phyloP scores from a whole-genome alignment of 1,140 invertebrate genomes.

The Macrobrachium rosenbergii region DNA sequence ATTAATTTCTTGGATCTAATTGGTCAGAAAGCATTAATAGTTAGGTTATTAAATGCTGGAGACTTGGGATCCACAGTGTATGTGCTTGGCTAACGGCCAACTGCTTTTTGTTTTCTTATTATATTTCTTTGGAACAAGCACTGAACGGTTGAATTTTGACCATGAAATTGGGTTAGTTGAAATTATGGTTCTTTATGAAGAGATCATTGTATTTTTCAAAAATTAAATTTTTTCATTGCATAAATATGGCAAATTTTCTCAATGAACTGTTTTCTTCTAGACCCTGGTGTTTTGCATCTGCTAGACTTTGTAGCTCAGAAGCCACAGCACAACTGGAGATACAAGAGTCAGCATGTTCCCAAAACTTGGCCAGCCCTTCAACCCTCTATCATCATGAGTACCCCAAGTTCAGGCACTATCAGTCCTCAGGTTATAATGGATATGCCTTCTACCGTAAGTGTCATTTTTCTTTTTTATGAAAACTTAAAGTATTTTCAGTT shows the following conservation, averaged over 20 bases:
- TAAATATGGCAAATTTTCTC: neutral
- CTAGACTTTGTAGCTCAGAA: constrained; percentile 59
- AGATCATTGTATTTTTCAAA: neutral
- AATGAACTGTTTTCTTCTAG: constrained; percentile 29
- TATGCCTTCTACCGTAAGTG: constrained; percentile 1
- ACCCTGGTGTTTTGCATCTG: constrained; percentile 59
- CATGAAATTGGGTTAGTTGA: no score
- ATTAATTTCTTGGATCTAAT: no score
- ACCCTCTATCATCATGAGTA: constrained; percentile 42
- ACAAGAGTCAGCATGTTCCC: constrained; percentile 51
- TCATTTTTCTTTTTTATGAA: neutral
- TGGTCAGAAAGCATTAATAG: no score
- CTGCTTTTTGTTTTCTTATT: no score
- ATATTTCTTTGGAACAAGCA: no score
- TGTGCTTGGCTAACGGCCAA: no score
- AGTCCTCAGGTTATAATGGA: constrained; percentile 30
- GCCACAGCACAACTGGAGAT: constrained; percentile 58
- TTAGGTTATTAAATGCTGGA: no score
- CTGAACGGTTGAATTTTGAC: no score
- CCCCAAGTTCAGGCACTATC: constrained; percentile 27
- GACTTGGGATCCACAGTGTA: no score
- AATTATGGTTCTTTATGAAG: no score
- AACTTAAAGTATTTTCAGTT: no score
- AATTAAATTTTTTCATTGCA: neutral
- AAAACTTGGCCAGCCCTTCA: constrained; percentile 37